Evolutionary conservation across 2,113 vertebrate genomes (phyloP).

Genomic region (Callorhinus ursinus): DNA sequence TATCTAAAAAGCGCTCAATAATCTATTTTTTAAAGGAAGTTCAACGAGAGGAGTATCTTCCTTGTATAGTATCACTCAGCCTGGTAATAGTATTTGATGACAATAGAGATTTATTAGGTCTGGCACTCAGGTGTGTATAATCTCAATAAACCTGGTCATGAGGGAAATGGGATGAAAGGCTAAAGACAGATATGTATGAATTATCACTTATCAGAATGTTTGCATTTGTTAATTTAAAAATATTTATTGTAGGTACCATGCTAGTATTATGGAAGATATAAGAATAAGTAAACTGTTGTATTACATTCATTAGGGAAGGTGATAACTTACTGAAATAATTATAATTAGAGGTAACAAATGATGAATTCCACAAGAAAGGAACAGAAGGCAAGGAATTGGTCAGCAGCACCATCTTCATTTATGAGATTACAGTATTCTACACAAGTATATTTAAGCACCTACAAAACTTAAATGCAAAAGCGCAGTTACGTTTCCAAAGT

Average conservation of each 20-base stretch:
- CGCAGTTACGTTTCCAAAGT: slow-evolving; percentile 19
- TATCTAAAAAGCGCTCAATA: background rate
- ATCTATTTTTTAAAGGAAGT: slow-evolving; percentile 24
- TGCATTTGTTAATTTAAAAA: slow-evolving; percentile 50
- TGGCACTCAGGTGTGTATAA: slow-evolving; percentile 4
- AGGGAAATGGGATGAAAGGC: background rate
- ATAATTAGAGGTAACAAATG: slow-evolving; percentile 13
- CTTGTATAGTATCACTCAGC: background rate
- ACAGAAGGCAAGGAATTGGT: slow-evolving; percentile 27
- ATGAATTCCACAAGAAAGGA: slow-evolving; percentile 30
- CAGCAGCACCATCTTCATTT: slow-evolving; percentile 14
- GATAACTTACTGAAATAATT: slow-evolving; percentile 57
- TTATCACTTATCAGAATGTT: slow-evolving; percentile 46
- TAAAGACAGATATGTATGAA: background rate
- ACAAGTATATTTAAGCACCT: background rate
- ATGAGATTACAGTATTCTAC: background rate
- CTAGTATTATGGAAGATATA: background rate
- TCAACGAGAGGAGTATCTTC: background rate
- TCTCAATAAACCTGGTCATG: slow-evolving; percentile 38
- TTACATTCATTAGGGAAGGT: slow-evolving; percentile 33
- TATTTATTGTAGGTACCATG: slow-evolving; percentile 12
- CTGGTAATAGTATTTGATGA: slow-evolving; percentile 26
- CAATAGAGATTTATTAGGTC: background rate
- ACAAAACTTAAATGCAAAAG: slow-evolving; percentile 41
- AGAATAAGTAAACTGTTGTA: slow-evolving; percentile 1